These are phyloP conservation scores for Meandrusa payeni DNA, from an alignment of 2,888 invertebrate species.

Conservation along the genomic window DNA sequence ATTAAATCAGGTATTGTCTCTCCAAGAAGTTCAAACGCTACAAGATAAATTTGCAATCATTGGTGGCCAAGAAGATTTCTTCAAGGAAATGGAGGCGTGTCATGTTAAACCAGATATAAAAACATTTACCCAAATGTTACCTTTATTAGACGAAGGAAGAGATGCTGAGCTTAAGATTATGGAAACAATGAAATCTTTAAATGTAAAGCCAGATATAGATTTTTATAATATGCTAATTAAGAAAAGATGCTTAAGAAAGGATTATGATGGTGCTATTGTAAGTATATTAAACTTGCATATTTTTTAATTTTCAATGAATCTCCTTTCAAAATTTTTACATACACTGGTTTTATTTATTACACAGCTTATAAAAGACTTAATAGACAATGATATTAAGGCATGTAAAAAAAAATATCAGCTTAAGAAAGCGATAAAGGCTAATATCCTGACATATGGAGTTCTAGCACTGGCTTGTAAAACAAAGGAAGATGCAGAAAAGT, in stretches of 20 bases:
- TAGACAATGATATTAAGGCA: slow-evolving; percentile 67
- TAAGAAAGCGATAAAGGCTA: slow-evolving; percentile 79
- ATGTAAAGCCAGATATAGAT: slow-evolving; percentile 86
- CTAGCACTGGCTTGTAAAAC: slow-evolving; percentile 89
- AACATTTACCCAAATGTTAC: slow-evolving; percentile 89
- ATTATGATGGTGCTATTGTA: slow-evolving; percentile 87
- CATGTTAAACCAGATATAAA: slow-evolving; percentile 87
- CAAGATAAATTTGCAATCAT: slow-evolving; percentile 87
- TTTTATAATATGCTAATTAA: slow-evolving; percentile 94
- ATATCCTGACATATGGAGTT: slow-evolving; percentile 93
- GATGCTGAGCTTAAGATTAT: slow-evolving; percentile 86
- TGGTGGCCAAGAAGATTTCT: slow-evolving; percentile 89
- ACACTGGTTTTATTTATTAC: no score
- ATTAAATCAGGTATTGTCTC: slow-evolving; percentile 80
- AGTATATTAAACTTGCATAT: slow-evolving; percentile 37
- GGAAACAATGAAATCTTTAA: slow-evolving; percentile 77
- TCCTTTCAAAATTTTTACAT: no score
- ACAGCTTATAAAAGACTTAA: slow-evolving; percentile 78
- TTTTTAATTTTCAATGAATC: no score
- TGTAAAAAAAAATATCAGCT: slow-evolving; percentile 48
- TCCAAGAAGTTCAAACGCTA: slow-evolving; percentile 79
- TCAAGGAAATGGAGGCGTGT: slow-evolving; percentile 86
- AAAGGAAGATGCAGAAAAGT: slow-evolving; percentile 81
- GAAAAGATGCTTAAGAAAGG: slow-evolving; percentile 85
- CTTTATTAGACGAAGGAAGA: slow-evolving; percentile 83